Evolutionary conservation across 2,888 invertebrate species (phyloP).

Genomic region (Leucoma salicis): DNA sequence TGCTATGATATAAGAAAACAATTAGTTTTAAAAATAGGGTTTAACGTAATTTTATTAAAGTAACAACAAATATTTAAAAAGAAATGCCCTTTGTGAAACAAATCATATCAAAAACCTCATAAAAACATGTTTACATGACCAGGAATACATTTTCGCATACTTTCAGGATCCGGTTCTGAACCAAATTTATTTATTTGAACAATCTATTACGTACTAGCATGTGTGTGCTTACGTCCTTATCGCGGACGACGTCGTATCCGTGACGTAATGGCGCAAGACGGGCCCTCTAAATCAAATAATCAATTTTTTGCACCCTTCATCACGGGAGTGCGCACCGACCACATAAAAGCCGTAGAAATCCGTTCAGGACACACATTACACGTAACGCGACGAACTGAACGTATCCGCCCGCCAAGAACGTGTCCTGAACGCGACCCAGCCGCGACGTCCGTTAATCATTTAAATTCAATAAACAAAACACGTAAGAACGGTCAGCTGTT

Average conservation of each 20-base stretch:
- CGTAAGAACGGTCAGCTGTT: slow-evolving; percentile 35
- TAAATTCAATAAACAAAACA: slow-evolving; percentile 29
- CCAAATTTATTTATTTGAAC: slow-evolving; percentile 76
- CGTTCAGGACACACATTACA: slow-evolving; percentile 78
- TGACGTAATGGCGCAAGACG: slow-evolving; percentile 64
- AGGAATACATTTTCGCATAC: slow-evolving; percentile 62
- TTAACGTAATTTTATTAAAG: too few species aligned
- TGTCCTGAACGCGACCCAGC: slow-evolving; percentile 49
- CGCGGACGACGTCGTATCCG: slow-evolving; percentile 64
- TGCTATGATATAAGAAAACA: too few species aligned
- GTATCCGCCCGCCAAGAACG: slow-evolving; percentile 54
- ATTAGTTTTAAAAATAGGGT: too few species aligned
- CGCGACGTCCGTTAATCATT: slow-evolving; percentile 23
- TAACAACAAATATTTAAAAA: too few species aligned
- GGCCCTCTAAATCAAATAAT: slow-evolving; percentile 75
- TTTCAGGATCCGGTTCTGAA: slow-evolving; percentile 64
- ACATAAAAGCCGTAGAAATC: slow-evolving; percentile 78
- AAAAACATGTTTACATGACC: slow-evolving; percentile 16
- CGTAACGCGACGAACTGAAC: slow-evolving; percentile 73
- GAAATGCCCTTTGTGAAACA: too few species aligned
- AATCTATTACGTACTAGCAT: slow-evolving; percentile 70
- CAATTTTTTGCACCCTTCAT: slow-evolving; percentile 79
- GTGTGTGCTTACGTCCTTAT: slow-evolving; percentile 60
- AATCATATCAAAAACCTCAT: neutral
- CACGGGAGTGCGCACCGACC: slow-evolving; percentile 67